phyloP scores from a whole-genome alignment of 2,113 vertebrate genomes.

The Trichomycterus rosablanca region DNA sequence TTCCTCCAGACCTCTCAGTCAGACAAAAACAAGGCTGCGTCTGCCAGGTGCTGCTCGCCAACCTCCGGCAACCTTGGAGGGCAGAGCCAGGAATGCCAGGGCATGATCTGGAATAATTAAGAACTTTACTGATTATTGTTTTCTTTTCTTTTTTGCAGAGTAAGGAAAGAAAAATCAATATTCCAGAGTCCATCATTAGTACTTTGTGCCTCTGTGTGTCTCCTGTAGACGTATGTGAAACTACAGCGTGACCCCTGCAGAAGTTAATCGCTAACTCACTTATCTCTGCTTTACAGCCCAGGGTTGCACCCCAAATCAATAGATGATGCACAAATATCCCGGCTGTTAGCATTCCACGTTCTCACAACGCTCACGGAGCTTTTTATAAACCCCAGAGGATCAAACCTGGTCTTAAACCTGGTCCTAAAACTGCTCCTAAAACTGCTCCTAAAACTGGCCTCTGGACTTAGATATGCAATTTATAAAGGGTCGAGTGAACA shows the following conservation, averaged over 20 bases:
- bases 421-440: too few relatives aligned
- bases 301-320: conserved; percentile 72
- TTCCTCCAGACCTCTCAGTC: conserved; percentile 47
- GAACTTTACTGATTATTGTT: conserved; percentile 39
- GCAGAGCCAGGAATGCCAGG: conserved; percentile 63
- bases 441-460: too few relatives aligned
- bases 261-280: conserved; percentile 70
- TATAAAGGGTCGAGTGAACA: too few relatives aligned
- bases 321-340: conserved; percentile 66
- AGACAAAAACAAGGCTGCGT: conserved; percentile 56
- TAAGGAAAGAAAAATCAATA: conserved; percentile 50
- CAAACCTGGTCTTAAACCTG: too few relatives aligned
- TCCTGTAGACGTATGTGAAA: conserved; percentile 64
- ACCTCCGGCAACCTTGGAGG: conserved; percentile 65
- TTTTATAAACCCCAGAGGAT: too few relatives aligned
- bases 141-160: conserved; percentile 43
- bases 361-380: conserved; percentile 9
- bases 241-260: conserved; percentile 57
- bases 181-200: conserved; percentile 71
- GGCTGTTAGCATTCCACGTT: conserved; percentile 57
- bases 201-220: conserved; percentile 29
- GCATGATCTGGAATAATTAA: conserved; percentile 47
- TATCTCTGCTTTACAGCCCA: conserved; percentile 68
- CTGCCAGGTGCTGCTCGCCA: conserved; percentile 61
- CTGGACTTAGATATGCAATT: too few relatives aligned